Percentiles rank a stretch among this genome's conserved stretches.
Conservation (phyloP, 2,113 vertebrate genomes). For the Petrocephalus microphthalmus region DNA sequence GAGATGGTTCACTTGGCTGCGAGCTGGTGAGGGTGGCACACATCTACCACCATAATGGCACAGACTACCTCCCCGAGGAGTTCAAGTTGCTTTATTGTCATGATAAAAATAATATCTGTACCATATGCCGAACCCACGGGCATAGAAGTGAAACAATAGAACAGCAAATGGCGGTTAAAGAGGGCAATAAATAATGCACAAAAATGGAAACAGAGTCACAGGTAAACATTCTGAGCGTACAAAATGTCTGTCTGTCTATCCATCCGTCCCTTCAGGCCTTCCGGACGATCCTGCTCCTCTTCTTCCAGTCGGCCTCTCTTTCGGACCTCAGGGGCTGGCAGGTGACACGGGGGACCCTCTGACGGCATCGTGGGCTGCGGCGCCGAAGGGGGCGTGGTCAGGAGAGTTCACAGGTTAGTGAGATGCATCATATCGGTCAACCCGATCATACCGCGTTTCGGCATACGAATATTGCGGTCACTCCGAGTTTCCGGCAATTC, state of each 20-base stretch:
- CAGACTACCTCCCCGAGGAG: not conserved
- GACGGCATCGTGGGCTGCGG: constrained; percentile 44
- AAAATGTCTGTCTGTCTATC: not conserved
- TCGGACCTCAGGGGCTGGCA: constrained; percentile 48
- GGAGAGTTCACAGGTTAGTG: not conserved
- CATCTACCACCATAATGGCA: not conserved
- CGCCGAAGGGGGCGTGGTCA: not conserved
- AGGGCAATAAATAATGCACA: constrained; percentile 1
- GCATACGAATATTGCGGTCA: not conserved
- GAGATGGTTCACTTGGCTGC: not conserved
- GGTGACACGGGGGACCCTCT: constrained; percentile 45
- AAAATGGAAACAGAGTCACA: not conserved
- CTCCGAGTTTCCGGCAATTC: not conserved
- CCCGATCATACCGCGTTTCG: not conserved
- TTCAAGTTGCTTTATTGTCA: constrained; percentile 1
- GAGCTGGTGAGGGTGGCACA: not conserved
- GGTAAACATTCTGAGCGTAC: not conserved
- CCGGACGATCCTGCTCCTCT: constrained; percentile 67
- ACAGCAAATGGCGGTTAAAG: not conserved
- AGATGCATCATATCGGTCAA: not conserved
- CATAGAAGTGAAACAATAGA: not conserved
- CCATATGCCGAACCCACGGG: not conserved
- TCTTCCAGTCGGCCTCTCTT: constrained; percentile 61
- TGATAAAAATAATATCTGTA: not conserved
- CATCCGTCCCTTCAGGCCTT: constrained; percentile 51